These are phyloP conservation scores for Apodemia mormo DNA, from an alignment of 2,888 invertebrate genomes.

Conservation along the genomic window DNA sequence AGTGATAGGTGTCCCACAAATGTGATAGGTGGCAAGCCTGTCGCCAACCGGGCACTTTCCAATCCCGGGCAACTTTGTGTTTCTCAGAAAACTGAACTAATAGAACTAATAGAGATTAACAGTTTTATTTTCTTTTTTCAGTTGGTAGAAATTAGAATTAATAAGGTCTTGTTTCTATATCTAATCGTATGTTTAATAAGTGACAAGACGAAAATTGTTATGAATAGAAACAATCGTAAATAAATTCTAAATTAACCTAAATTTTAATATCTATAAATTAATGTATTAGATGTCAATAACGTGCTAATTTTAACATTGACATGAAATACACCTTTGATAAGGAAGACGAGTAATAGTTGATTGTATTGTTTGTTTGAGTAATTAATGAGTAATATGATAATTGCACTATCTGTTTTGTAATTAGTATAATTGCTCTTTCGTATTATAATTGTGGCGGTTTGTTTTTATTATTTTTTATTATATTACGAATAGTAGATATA, in stretches of 20 bases:
- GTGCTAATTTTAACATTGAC: conserved; percentile 17
- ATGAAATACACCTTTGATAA: conserved; percentile 35
- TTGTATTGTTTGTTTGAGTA: conserved; percentile 46
- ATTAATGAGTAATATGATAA: conserved; percentile 65
- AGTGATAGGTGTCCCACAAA: no score
- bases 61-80: no score
- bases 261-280: background rate
- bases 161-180: no score
- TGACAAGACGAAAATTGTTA: background rate
- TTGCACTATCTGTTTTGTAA: conserved; percentile 51
- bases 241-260: background rate
- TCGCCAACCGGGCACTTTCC: no score
- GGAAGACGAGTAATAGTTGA: conserved; percentile 44
- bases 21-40: no score
- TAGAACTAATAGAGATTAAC: no score
- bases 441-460: background rate
- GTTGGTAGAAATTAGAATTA: no score
- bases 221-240: background rate
- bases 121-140: no score
- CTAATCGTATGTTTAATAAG: no score
- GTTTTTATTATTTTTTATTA: no score
- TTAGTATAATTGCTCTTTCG: conserved; percentile 24
- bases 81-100: no score
- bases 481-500: no score
- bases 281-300: background rate